phyloP scores from a whole-genome alignment of 1,140 invertebrate species.

The Microplitis demolitor region DNA sequence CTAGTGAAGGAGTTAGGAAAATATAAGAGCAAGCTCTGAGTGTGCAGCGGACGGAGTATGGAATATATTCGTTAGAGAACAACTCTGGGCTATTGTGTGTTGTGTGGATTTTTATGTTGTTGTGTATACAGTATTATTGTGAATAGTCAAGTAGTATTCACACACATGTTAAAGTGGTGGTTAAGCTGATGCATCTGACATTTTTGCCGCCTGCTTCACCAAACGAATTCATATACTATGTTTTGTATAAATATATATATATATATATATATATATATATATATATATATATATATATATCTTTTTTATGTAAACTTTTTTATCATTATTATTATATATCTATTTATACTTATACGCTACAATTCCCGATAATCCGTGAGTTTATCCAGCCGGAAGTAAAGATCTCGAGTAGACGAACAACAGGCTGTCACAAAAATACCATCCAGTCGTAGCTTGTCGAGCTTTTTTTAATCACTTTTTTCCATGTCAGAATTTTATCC shows the following conservation, averaged over 20 bases:
- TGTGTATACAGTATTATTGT: too few species aligned
- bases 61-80: too few species aligned
- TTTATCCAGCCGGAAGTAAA: constrained; percentile 21
- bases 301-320: not conserved
- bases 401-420: constrained; percentile 13
- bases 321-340: constrained; percentile 18
- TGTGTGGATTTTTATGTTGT: too few species aligned
- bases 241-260: not conserved
- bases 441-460: not conserved
- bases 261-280: not conserved
- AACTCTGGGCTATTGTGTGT: too few species aligned
- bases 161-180: not conserved
- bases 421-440: constrained; percentile 14
- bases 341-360: not conserved
- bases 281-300: not conserved
- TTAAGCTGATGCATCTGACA: not conserved
- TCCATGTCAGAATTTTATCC: too few species aligned
- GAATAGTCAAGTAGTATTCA: not conserved
- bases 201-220: not conserved
- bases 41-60: too few species aligned
- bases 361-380: constrained; percentile 19
- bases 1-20: too few species aligned
- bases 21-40: too few species aligned
- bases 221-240: not conserved
- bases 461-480: too few species aligned